Evolutionary conservation across 1,140 invertebrate species (phyloP).

Genomic region (Caligus rogercresseyi): DNA sequence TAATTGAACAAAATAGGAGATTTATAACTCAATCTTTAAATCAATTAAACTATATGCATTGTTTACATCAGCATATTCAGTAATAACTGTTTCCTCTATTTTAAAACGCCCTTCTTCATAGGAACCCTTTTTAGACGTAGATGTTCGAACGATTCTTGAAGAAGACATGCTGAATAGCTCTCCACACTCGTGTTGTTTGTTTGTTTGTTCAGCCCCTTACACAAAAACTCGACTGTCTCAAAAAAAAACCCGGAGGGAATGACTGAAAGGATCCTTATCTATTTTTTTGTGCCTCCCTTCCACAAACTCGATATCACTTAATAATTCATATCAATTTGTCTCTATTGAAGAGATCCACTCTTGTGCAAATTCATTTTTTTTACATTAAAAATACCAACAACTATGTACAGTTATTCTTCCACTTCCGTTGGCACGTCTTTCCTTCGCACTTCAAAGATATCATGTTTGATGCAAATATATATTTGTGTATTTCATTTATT

Average conservation of each 20-base stretch:
- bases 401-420: too few relatives aligned
- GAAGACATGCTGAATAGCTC: neutral
- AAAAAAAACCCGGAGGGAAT: neutral
- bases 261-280: neutral
- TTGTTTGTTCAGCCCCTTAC: too few relatives aligned
- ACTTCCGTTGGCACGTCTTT: too few relatives aligned
- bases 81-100: neutral
- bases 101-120: neutral
- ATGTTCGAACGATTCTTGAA: neutral
- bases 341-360: too few relatives aligned
- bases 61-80: neutral
- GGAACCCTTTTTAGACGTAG: neutral
- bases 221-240: too few relatives aligned
- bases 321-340: neutral
- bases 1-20: neutral
- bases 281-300: neutral
- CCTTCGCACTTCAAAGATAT: too few relatives aligned
- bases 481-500: too few relatives aligned
- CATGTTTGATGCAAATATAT: too few relatives aligned
- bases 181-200: too few relatives aligned
- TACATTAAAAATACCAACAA: too few relatives aligned
- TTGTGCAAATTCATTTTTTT: too few relatives aligned
- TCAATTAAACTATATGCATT: neutral
- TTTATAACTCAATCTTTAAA: too few relatives aligned
- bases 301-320: neutral